Percentiles rank a stretch among this genome's conserved stretches.
phyloP scores from a whole-genome alignment of 2,113 vertebrate genomes.

The Zapus hudsonius region DNA sequence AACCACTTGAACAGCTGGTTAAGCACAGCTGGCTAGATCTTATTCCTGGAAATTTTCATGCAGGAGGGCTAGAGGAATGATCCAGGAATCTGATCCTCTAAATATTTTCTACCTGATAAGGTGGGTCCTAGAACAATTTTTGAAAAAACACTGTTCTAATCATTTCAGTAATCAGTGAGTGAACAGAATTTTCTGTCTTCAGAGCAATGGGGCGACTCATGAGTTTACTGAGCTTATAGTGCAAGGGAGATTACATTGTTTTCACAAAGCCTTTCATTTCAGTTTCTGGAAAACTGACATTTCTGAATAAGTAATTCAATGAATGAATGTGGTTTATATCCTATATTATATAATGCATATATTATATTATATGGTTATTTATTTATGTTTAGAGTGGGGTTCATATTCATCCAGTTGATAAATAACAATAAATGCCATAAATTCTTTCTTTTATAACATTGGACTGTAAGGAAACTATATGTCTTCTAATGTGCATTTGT shows the following conservation, averaged over 20 bases:
- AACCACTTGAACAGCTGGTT: not conserved
- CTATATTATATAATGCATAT: too few relatives aligned
- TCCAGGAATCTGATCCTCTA: not conserved
- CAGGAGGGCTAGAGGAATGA: not conserved
- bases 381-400: too few relatives aligned
- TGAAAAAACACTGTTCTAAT: not conserved
- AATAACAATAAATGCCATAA: too few relatives aligned
- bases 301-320: too few relatives aligned
- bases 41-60: not conserved
- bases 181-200: not conserved
- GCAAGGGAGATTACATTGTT: not conserved
- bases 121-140: not conserved
- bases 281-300: not conserved
- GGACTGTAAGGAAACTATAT: too few relatives aligned
- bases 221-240: not conserved
- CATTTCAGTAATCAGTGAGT: not conserved
- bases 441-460: too few relatives aligned
- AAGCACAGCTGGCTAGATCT: not conserved
- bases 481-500: too few relatives aligned
- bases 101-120: not conserved
- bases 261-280: not conserved
- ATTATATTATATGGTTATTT: too few relatives aligned
- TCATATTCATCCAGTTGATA: too few relatives aligned
- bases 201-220: not conserved
- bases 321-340: too few relatives aligned